Evolutionary conservation across 2,888 invertebrate genomes (phyloP), one percentile per base, ranked within the genome.

Genomic region (Pseudococcus longispinus): DNA sequence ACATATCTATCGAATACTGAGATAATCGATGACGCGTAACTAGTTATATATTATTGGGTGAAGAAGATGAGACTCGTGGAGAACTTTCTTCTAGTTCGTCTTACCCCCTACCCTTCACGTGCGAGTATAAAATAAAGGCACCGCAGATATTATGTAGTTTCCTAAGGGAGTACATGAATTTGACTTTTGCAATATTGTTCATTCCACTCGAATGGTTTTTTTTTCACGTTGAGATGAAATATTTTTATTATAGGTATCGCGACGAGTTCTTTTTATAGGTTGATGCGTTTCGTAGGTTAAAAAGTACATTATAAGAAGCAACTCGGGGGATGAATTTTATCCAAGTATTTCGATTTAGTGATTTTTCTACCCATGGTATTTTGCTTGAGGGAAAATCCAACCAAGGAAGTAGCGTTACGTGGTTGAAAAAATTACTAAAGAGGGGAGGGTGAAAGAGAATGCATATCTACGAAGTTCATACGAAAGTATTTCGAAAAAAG

Each of bases 121-220:
- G 20, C 32, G 32, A 9, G 37, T 37, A 37, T 37, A 37, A 37
- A 37, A 37, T 37, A 4, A 60, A 60, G 60, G 23, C 15, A 23
- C 13, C 20, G 70, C 29, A 70, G 70, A 70, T 70, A 70, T 70
- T 70, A 70, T 70, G 29, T 29, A 15, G 29, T 29, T 70, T 70
- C 70, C 70, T 70, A 20, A 42, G 77, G 13, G 42, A 37, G 20
- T 80, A 80, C 77, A 29, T 32, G 74, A 20, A 80, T 80, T 80
- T 42, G 77, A 80, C 32, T 80, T 80, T 80, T 80, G 37, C 77
- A 80, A 80, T 80, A 80, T 80, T 80, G 42, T 80, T 80, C 42
- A 80, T 80, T 80, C 42, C 77, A 42, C 77, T 80, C 20, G 77
- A 80, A 80, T 80, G 32, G 77, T 80, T 77, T 74, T 74, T 74